A percentile compares a stretch with the other conserved stretches of the same genome.
phyloP scores from a whole-genome alignment of 2,113 vertebrate genomes.

The Morphnarchus princeps region DNA sequence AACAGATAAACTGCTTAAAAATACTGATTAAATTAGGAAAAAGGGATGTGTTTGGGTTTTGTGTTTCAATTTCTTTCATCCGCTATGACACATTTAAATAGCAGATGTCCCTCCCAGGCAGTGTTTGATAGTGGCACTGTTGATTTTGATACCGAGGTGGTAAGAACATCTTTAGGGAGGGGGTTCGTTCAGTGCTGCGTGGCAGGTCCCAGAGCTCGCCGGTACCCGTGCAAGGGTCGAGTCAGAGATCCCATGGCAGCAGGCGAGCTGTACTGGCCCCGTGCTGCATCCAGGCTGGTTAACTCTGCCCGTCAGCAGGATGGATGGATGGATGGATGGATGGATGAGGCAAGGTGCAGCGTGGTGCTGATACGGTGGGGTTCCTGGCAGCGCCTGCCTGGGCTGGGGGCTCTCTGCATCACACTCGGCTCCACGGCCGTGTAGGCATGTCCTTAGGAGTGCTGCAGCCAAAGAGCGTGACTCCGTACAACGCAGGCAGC shows the following conservation, averaged over 20 bases:
- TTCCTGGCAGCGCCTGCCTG: neutral
- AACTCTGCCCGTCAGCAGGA: neutral
- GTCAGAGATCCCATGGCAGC: neutral
- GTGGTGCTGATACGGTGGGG: accelerated
- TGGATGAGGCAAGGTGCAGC: neutral
- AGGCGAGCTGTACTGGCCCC: neutral
- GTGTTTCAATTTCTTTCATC: constrained; percentile 29
- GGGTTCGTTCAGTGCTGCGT: neutral
- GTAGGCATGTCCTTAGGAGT: neutral
- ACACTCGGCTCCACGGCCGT: neutral
- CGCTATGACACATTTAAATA: constrained; percentile 19
- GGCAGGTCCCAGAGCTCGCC: neutral
- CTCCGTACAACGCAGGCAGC: neutral
- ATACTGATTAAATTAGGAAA: constrained; percentile 36
- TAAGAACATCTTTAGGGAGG: neutral
- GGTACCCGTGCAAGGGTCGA: accelerated
- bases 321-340: neutral
- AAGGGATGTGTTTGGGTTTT: constrained; percentile 1
- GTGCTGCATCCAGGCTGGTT: neutral
- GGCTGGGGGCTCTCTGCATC: neutral
- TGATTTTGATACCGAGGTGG: neutral
- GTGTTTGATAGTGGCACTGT: neutral
- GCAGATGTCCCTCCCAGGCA: constrained; percentile 28
- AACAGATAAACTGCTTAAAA: constrained; percentile 55
- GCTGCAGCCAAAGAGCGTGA: neutral